These are phyloP conservation scores for Furcula furcula DNA, from an alignment of 2,888 invertebrate genomes.

Conservation along the genomic window DNA sequence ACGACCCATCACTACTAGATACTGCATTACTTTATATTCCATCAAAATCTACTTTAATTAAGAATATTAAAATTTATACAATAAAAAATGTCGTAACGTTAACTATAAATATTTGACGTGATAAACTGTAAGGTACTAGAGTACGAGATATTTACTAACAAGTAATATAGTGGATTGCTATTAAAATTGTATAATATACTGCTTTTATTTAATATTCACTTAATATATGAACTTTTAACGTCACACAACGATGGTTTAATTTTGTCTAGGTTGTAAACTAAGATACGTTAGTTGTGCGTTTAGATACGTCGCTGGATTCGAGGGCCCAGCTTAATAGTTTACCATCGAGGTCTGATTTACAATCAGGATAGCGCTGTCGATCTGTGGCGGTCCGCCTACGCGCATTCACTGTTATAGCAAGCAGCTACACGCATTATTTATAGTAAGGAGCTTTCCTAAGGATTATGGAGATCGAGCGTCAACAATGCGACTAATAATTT, in stretches of 20 bases:
- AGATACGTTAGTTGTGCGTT: conserved; percentile 14
- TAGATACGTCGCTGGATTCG: conserved; percentile 36
- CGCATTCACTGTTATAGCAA: conserved; percentile 68
- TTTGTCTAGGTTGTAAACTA: not conserved
- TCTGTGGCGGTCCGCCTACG: conserved; percentile 71
- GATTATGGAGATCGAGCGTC: conserved; percentile 76
- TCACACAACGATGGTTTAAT: not conserved
- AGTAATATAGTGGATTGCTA: no score
- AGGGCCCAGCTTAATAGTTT: conserved; percentile 47
- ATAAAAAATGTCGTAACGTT: no score
- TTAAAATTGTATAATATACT: no score
- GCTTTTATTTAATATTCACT: no score
- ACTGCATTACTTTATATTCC: no score
- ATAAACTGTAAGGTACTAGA: no score
- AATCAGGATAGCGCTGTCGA: conserved; percentile 76
- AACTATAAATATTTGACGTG: no score
- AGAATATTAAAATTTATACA: no score
- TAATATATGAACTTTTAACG: not conserved
- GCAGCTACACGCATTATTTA: conserved; percentile 79
- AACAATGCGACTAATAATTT: conserved; percentile 65
- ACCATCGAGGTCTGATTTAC: conserved; percentile 70
- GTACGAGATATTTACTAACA: no score
- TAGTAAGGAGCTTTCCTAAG: conserved; percentile 78
- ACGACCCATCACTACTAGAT: no score
- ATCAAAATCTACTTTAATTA: no score